Conservation (phyloP, 2,113 vertebrate species). For the Ammodytes marinus region DNA sequence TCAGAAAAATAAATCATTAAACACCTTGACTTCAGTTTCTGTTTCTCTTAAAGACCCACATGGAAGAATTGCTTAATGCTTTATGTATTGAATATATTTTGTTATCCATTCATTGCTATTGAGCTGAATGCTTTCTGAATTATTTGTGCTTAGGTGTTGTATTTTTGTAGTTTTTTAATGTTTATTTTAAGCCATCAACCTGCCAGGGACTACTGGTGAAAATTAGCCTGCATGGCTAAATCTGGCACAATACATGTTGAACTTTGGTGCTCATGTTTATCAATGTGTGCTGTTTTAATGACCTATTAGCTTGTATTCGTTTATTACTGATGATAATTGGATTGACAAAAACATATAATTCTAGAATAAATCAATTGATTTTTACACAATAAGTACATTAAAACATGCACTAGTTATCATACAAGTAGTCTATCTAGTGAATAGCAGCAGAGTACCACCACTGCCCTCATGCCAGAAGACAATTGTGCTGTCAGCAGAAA, state of each 20-base stretch:
- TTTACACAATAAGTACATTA: not conserved
- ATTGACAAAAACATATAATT: not conserved
- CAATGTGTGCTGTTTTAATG: not conserved
- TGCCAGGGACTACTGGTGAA: no score
- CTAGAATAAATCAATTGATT: not conserved
- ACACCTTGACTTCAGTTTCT: not conserved
- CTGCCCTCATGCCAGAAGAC: conserved; percentile 19
- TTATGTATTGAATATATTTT: not conserved
- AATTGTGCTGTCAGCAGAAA: conserved; percentile 66
- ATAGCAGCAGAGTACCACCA: not conserved
- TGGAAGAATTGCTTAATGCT: not conserved
- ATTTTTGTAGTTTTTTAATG: no score
- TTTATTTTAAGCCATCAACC: no score
- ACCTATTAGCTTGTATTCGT: not conserved
- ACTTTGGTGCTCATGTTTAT: no score
- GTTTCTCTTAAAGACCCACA: not conserved
- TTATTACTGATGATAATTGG: not conserved
- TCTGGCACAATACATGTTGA: no score
- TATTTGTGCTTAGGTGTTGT: no score
- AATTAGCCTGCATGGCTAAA: no score
- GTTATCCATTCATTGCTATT: not conserved
- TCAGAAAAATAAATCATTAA: conserved; percentile 6
- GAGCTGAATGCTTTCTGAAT: not conserved
- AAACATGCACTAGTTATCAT: not conserved
- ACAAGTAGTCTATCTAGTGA: not conserved